These are phyloP conservation scores for Arenaria interpres DNA, from an alignment of 2,113 vertebrate genomes.

Conservation along the genomic window DNA sequence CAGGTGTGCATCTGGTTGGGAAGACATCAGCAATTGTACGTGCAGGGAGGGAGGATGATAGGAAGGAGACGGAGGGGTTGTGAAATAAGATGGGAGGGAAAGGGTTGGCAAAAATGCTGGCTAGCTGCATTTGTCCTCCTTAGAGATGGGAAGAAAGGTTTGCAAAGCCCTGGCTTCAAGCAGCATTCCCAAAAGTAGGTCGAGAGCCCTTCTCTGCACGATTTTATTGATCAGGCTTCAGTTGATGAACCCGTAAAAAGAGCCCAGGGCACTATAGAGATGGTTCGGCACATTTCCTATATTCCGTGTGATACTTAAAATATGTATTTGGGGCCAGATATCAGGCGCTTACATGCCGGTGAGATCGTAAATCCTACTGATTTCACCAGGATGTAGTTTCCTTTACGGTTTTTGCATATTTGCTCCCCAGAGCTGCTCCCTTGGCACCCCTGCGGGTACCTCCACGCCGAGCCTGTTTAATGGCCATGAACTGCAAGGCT, in stretches of 20 bases:
- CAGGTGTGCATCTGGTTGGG: slow-evolving; percentile 78
- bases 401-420: background rate
- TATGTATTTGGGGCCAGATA: background rate
- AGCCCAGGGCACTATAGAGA: background rate
- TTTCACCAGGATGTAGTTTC: background rate
- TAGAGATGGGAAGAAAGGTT: background rate
- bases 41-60: slow-evolving; percentile 64
- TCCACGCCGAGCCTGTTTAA: background rate
- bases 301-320: background rate
- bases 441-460: background rate
- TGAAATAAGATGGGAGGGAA: slow-evolving; percentile 70
- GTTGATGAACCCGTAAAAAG: background rate
- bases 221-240: background rate
- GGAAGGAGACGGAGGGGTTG: slow-evolving; percentile 56
- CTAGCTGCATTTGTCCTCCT: background rate
- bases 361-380: background rate
- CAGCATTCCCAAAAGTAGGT: background rate
- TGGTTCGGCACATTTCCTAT: background rate
- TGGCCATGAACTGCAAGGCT: background rate
- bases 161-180: background rate
- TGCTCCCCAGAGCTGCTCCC: background rate
- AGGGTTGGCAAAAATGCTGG: slow-evolving; percentile 61
- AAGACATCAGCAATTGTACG: slow-evolving; percentile 59
- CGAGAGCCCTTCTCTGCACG: background rate
- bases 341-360: background rate